Percentiles rank a stretch among this genome's conserved stretches.
phyloP scores from a whole-genome alignment of 2,113 vertebrate genomes.

The Chaetops frenatus region DNA sequence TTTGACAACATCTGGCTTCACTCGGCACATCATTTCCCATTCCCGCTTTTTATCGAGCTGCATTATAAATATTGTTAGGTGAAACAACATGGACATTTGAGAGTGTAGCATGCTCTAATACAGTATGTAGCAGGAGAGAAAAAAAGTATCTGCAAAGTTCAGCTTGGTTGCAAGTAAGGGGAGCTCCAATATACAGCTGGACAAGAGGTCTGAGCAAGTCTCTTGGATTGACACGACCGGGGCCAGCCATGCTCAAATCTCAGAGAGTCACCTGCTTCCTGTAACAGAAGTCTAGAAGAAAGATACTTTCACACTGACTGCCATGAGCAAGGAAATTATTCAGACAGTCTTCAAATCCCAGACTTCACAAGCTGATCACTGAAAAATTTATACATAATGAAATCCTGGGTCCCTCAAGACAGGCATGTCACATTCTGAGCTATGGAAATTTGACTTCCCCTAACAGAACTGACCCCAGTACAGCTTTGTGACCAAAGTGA shows the following conservation, averaged over 20 bases:
- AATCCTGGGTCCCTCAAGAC: background rate
- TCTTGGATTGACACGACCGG: background rate
- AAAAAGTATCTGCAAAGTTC: background rate
- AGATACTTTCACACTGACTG: background rate
- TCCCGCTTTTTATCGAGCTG: conserved; percentile 85
- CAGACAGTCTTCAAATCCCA: background rate
- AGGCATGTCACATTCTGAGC: background rate
- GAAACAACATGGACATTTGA: conserved; percentile 35
- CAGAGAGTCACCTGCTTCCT: background rate
- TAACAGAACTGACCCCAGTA: accelerated
- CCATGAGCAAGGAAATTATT: background rate
- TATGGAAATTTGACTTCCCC: background rate
- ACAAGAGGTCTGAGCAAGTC: background rate
- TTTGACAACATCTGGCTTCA: conserved; percentile 85
- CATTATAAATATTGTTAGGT: conserved; percentile 62
- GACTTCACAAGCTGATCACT: background rate
- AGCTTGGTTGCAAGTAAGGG: background rate
- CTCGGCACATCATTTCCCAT: conserved; percentile 92
- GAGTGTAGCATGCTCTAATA: conserved; percentile 7
- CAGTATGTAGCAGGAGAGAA: background rate
- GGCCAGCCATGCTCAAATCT: background rate
- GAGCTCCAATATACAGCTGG: background rate
- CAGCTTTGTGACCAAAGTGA: background rate
- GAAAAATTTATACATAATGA: background rate
- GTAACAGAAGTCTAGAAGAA: background rate